Base-by-base conservation (phyloP, 2,888 invertebrate species). In the Rotaria sp. region DNA sequence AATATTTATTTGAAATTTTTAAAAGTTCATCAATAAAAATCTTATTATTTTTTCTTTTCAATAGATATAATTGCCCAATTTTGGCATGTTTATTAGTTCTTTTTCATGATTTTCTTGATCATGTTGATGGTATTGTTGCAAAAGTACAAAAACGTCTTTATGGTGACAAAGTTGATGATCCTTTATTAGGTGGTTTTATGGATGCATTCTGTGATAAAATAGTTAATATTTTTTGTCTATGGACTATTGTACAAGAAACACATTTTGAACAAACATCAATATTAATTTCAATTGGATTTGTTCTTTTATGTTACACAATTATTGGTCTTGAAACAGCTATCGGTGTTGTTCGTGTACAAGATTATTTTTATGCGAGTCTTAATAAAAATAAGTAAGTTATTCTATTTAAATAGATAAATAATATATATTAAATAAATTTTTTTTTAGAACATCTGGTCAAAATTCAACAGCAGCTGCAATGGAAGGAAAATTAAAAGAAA, bases 131-230 rank as follows among this genome's bases (percentile, higher is more conserved):
- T 21, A 89, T 90, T 57, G 89, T 90, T 4, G 90, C 89, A 75
- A 89, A 89, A 87, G 89, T 89, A 24, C 90, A 90, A 67, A 88
- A 88, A 86, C 86, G 87, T 41, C 87, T 88, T 24, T 89, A 88
- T 86, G 74, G 85, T 41, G 89, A 89, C 13, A 88, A 88, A n/a
- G 86, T 89, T 26, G 90, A 90, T 85, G 90, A 90, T 85, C 89
- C 89, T 30, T 84, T 89, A 13, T 88, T 90, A 5, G 90, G 89
- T 11, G 89, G 89, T 3, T 90, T 90, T 87, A 89, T 90, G 89
- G 89, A 90, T 85, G 90, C 89, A 4, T 89, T 90, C 86, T 90
- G 90, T 88, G 90, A 90, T 87, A 90, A 90, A 89, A 89, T 90
- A 74, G 89, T 90, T 11, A 89, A 89, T 87, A 89, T 89, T 10